phyloP scores from a whole-genome alignment of 1,140 invertebrate species.

The Bilobella aurantiaca region DNA sequence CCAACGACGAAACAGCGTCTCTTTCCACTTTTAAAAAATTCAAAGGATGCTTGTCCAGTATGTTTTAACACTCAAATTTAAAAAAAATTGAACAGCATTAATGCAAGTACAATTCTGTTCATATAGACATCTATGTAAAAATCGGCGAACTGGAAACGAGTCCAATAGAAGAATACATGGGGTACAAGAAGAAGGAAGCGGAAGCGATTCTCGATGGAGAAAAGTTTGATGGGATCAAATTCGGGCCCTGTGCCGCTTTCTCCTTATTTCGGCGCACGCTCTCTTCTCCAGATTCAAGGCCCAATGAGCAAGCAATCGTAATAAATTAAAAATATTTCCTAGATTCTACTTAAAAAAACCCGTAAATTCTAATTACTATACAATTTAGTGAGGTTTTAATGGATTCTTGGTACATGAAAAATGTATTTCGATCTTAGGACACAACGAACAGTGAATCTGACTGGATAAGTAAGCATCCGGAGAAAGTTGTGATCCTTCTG shows the following conservation, averaged over 20 bases:
- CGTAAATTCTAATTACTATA: not conserved
- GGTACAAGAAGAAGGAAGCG: slow-evolving; percentile 65
- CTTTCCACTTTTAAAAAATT: slow-evolving; percentile 69
- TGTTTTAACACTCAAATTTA: slow-evolving; percentile 38
- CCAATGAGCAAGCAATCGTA: not conserved
- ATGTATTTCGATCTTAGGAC: not conserved
- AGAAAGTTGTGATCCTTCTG: not conserved
- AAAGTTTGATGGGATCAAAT: slow-evolving; percentile 68
- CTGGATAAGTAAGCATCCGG: not conserved
- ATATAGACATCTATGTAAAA: slow-evolving; percentile 63
- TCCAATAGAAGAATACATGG: slow-evolving; percentile 76
- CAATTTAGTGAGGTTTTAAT: too few species aligned
- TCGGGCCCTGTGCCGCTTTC: slow-evolving; percentile 69
- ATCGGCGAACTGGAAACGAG: slow-evolving; percentile 69
- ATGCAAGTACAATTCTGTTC: slow-evolving; percentile 21
- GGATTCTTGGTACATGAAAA: too few species aligned
- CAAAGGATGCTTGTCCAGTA: slow-evolving; percentile 79
- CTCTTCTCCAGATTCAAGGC: not conserved
- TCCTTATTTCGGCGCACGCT: slow-evolving; percentile 38
- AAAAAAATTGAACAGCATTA: not conserved
- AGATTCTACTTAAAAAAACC: too few species aligned
- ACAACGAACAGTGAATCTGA: slow-evolving; percentile 6
- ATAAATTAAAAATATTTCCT: not conserved
- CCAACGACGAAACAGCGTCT: slow-evolving; percentile 64
- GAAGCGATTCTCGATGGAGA: slow-evolving; percentile 55